Evolutionary conservation across 2,113 vertebrate species (phyloP).

Genomic region (Pomatostomus ruficeps): DNA sequence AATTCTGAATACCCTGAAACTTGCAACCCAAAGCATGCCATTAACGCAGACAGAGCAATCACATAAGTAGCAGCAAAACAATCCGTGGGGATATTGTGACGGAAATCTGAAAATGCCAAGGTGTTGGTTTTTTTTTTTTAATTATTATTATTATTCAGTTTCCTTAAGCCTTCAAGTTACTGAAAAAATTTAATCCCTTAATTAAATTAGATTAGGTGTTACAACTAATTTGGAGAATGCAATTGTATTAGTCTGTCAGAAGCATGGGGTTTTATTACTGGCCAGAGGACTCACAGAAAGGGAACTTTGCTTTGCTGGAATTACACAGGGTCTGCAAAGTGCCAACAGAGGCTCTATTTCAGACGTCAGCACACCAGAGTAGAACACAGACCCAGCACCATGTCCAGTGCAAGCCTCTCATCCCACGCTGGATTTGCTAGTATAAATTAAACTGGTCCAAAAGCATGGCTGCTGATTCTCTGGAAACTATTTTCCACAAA

Average conservation of each 20-base stretch:
- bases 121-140: neutral
- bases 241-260: neutral
- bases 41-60: neutral
- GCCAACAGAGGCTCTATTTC: neutral
- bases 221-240: neutral
- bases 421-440: neutral
- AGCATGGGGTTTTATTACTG: neutral
- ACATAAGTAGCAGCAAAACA: fast-evolving
- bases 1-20: neutral
- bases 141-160: neutral
- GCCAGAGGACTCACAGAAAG: neutral
- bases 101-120: neutral
- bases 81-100: fast-evolving
- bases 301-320: neutral
- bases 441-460: neutral
- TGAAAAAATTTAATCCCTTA: neutral
- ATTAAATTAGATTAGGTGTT: neutral
- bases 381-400: neutral
- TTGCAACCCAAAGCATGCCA: neutral
- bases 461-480: neutral
- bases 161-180: neutral
- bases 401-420: neutral
- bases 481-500: neutral
- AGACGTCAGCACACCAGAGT: neutral
- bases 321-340: neutral